phyloP scores from a whole-genome alignment of 2,113 vertebrate genomes.

The Myiagra hebetior region DNA sequence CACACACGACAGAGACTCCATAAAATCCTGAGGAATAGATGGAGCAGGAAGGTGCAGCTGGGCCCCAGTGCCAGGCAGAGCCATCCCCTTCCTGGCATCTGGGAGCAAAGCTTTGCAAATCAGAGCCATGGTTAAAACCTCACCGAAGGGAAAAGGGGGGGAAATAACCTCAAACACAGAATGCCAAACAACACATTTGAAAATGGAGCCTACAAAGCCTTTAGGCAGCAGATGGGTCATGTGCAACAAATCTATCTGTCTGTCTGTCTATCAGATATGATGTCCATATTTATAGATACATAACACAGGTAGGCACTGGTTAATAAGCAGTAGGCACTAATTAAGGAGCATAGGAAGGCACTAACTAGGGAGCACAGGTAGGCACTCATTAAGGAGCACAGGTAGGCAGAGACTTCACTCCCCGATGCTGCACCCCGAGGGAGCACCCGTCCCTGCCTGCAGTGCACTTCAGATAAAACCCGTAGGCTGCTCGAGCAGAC shows the following conservation, averaged over 20 bases:
- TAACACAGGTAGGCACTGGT: neutral
- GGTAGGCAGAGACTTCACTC: conserved; percentile 59
- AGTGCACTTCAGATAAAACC: conserved; percentile 56
- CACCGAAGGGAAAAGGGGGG: neutral
- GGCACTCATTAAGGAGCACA: neutral
- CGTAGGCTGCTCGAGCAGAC: conserved; percentile 48
- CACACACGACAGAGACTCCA: neutral
- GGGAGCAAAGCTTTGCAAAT: neutral
- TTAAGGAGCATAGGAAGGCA: neutral
- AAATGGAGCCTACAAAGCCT: neutral
- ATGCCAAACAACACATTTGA: neutral
- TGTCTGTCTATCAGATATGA: neutral
- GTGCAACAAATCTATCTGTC: neutral
- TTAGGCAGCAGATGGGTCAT: neutral
- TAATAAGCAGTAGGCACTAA: neutral
- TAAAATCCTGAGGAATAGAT: neutral
- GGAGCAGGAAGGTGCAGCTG: neutral
- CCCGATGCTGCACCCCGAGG: conserved; percentile 37
- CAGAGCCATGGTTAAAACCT: rapidly evolving
- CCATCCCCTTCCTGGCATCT: neutral
- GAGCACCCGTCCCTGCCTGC: conserved; percentile 35
- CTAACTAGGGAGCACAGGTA: neutral
- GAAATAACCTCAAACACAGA: neutral
- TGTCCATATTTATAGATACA: neutral
- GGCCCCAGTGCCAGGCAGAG: neutral